Evolutionary conservation across 2,797 vertebrate genomes (phyloP).

Genomic region (Hippocampus kuda): DNA sequence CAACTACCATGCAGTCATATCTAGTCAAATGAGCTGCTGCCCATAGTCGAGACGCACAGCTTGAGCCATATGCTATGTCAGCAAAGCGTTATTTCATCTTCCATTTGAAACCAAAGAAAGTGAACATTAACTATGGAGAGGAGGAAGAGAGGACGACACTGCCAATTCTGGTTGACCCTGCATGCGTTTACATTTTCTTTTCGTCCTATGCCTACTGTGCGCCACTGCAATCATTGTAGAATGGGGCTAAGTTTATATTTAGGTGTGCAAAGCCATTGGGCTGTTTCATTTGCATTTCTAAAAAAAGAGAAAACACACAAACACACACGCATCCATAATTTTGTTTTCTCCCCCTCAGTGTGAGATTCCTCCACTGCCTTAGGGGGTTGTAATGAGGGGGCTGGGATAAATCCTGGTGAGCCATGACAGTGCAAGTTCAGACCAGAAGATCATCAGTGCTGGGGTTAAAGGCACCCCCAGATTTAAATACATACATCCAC

Average conservation of each 20-base stretch:
- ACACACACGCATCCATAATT: conserved; percentile 58
- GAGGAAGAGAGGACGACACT: conserved; percentile 57
- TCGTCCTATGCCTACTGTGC: conserved; percentile 52
- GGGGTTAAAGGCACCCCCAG: conserved; percentile 59
- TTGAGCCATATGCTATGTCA: conserved; percentile 47
- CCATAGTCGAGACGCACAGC: conserved; percentile 50
- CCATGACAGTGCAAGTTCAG: conserved; percentile 57
- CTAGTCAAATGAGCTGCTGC: conserved; percentile 39
- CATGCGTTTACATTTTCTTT: conserved; percentile 55
- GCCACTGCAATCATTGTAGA: conserved; percentile 67
- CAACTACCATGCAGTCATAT: conserved; percentile 26
- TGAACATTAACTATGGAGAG: conserved; percentile 55
- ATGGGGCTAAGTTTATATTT: conserved; percentile 54
- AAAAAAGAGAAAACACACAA: conserved; percentile 27
- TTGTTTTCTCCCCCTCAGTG: conserved; percentile 54
- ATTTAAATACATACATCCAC: conserved; percentile 49
- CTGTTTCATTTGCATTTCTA: conserved; percentile 56
- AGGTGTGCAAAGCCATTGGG: conserved; percentile 26
- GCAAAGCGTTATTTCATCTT: conserved; percentile 48
- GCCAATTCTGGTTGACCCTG: conserved; percentile 59
- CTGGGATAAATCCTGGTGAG: conserved; percentile 62
- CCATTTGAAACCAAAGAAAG: conserved; percentile 55
- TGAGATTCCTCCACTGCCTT: conserved; percentile 62
- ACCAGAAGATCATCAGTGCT: conserved; percentile 53
- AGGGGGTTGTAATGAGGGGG: conserved; percentile 61